A percentile compares a stretch with the other conserved stretches of the same genome.
phyloP scores from a whole-genome alignment of 2,888 invertebrate species.

The Nebria brevicollis region DNA sequence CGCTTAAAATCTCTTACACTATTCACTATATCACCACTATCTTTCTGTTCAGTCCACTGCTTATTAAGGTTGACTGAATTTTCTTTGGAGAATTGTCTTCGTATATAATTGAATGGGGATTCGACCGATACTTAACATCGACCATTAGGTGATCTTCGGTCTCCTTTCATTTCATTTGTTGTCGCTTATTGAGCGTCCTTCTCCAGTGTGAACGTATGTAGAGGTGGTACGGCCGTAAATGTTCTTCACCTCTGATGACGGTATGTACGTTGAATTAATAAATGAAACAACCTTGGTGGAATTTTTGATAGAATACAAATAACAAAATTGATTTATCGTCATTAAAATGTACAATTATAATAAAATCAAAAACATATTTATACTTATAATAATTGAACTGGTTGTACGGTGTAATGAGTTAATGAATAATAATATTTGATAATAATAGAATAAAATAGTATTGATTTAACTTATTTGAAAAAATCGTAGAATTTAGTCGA shows the following conservation, averaged over 20 bases:
- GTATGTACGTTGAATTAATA: background rate
- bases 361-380: too few relatives aligned
- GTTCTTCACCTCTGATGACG: background rate
- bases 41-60: background rate
- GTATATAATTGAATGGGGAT: background rate
- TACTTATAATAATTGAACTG: too few relatives aligned
- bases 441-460: too few relatives aligned
- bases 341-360: too few relatives aligned
- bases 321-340: too few relatives aligned
- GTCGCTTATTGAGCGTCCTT: background rate
- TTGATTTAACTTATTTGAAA: too few relatives aligned
- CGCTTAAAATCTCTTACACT: background rate
- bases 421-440: too few relatives aligned
- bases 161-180: background rate
- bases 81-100: background rate
- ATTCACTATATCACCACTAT: background rate
- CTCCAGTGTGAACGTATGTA: background rate
- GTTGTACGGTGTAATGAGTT: too few relatives aligned
- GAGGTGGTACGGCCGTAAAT: background rate
- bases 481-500: too few relatives aligned
- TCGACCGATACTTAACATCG: background rate
- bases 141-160: background rate
- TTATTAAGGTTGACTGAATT: background rate
- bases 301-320: too few relatives aligned
- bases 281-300: background rate